Evolutionary conservation across 1,140 invertebrate species (phyloP).

Genomic region (Calephelis virginiensis): DNA sequence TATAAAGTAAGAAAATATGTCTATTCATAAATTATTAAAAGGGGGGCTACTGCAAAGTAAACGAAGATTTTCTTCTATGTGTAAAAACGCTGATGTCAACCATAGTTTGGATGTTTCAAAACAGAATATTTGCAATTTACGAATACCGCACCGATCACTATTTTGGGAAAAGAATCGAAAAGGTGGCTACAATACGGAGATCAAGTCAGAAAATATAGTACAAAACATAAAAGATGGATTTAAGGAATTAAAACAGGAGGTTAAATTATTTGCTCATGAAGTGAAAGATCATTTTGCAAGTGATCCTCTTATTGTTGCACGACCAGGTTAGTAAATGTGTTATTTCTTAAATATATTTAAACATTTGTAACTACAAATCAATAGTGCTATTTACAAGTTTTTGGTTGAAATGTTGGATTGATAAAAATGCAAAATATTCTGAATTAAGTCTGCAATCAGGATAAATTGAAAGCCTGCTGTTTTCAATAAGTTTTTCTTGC

Average conservation of each 20-base stretch:
- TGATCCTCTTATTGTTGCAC: slow-evolving; percentile 80
- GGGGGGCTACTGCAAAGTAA: background rate
- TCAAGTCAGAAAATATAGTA: slow-evolving; percentile 61
- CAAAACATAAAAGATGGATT: slow-evolving; percentile 81
- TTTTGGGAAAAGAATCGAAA: slow-evolving; percentile 83
- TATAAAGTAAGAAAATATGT: background rate
- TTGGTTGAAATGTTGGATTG: too few relatives aligned
- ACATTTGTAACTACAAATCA: too few relatives aligned
- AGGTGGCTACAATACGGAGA: slow-evolving; percentile 80
- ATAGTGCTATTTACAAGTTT: too few relatives aligned
- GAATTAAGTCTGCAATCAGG: too few relatives aligned
- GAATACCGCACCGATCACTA: slow-evolving; percentile 39
- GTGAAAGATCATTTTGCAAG: slow-evolving; percentile 80
- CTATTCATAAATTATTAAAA: background rate
- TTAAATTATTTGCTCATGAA: slow-evolving; percentile 84
- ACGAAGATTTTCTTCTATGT: slow-evolving; percentile 11
- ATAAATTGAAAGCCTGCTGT: too few relatives aligned
- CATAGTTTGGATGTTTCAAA: slow-evolving; percentile 2
- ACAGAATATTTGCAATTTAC: slow-evolving; percentile 7
- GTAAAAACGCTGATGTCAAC: slow-evolving; percentile 1
- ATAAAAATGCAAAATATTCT: too few relatives aligned
- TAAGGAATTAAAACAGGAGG: slow-evolving; percentile 82
- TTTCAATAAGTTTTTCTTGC: too few relatives aligned
- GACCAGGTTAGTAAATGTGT: slow-evolving; percentile 66
- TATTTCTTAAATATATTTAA: background rate